Percentiles rank a stretch among this genome's conserved stretches.
These are phyloP conservation scores for Lissonota sp. DNA, from an alignment of 2,888 invertebrate species.

Conservation along the genomic window DNA sequence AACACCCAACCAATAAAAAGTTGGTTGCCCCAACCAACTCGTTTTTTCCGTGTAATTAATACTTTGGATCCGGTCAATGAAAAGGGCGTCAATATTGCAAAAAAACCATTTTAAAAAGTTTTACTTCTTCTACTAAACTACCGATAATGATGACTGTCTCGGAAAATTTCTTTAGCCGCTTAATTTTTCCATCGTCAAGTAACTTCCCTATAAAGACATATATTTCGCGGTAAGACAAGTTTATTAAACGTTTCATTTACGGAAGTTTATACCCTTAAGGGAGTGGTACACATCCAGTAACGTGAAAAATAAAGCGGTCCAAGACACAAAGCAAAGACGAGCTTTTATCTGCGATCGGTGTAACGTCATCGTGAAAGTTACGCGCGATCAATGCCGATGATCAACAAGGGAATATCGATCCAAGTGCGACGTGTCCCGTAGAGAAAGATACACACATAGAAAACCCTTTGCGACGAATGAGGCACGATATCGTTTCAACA, in stretches of 20 bases:
- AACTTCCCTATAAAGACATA: not conserved
- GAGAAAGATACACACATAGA: constrained; percentile 64
- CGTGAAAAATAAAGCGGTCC: too few relatives aligned
- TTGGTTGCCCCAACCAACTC: too few relatives aligned
- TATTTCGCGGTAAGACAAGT: constrained; percentile 39
- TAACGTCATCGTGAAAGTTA: too few relatives aligned
- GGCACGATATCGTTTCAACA: not conserved
- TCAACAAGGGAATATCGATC: constrained; percentile 46
- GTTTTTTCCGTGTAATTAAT: too few relatives aligned
- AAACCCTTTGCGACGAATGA: not conserved
- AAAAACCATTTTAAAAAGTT: not conserved
- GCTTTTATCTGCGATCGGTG: too few relatives aligned
- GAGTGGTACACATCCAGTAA: too few relatives aligned
- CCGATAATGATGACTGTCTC: constrained; percentile 18
- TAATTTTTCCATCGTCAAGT: constrained; percentile 47
- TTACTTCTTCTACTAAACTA: too few relatives aligned
- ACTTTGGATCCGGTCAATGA: too few relatives aligned
- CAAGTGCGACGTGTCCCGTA: constrained; percentile 63
- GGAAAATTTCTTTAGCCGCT: constrained; percentile 42
- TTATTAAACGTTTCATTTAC: constrained; percentile 33
- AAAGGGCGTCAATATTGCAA: constrained; percentile 3
- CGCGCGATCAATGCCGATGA: too few relatives aligned
- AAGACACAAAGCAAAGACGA: too few relatives aligned
- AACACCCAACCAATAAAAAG: too few relatives aligned
- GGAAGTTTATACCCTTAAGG: too few relatives aligned